phyloP scores from a whole-genome alignment of 2,113 vertebrate genomes.

The Clarias gariepinus region DNA sequence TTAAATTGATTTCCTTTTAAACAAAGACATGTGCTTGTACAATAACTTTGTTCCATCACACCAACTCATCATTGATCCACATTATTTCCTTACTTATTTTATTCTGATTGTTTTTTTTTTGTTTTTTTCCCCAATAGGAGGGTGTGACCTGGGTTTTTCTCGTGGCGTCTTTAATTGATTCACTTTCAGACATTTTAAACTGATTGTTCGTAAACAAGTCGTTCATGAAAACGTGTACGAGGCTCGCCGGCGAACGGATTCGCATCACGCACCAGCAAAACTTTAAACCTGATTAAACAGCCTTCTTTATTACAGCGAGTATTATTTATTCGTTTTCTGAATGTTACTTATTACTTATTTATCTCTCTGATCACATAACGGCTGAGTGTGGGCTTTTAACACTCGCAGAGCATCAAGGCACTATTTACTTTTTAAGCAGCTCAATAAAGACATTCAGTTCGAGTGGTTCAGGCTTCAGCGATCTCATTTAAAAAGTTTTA shows the following conservation, averaged over 20 bases:
- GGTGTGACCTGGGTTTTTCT: neutral
- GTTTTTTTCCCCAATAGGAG: neutral
- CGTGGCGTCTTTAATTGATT: neutral
- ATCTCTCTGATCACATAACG: slow-evolving; percentile 17
- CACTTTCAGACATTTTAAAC: neutral
- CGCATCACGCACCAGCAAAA: neutral
- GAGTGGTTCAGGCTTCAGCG: slow-evolving; percentile 9
- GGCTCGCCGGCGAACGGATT: neutral
- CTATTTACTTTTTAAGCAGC: slow-evolving; percentile 8
- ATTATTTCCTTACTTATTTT: neutral
- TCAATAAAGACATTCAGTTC: neutral
- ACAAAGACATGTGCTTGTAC: too few species aligned
- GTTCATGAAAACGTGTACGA: neutral
- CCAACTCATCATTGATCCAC: neutral
- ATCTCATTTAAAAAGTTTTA: slow-evolving; percentile 33
- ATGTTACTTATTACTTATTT: slow-evolving; percentile 14
- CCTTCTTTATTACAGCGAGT: slow-evolving; percentile 2
- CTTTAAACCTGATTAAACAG: neutral
- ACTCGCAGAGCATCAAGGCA: neutral
- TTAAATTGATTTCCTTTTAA: too few species aligned
- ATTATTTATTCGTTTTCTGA: neutral
- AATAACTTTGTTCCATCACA: too few species aligned
- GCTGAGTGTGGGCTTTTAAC: neutral
- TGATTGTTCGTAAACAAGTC: neutral
- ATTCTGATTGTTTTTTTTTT: neutral